These are phyloP conservation scores for Ganaspis sp. DNA, from an alignment of 1,140 invertebrate genomes.

Conservation along the genomic window DNA sequence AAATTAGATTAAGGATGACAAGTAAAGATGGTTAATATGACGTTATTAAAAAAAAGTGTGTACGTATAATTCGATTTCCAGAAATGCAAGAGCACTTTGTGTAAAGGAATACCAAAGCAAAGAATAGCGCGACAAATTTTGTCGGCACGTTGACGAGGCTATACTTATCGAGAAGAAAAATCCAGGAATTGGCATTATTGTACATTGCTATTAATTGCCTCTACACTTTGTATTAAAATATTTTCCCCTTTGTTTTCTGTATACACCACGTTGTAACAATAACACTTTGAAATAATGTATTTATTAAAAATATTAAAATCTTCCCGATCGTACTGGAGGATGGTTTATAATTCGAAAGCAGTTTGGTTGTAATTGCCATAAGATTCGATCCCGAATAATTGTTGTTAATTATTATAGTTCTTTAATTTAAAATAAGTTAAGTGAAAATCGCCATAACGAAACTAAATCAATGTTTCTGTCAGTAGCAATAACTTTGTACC, in stretches of 20 bases:
- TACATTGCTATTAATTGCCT: slow-evolving; percentile 43
- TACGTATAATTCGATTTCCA: slow-evolving; percentile 69
- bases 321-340: neutral
- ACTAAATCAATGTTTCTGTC: neutral
- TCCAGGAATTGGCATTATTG: slow-evolving; percentile 52
- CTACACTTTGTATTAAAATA: slow-evolving; percentile 42
- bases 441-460: neutral
- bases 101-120: slow-evolving; percentile 75
- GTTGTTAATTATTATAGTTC: slow-evolving; percentile 14
- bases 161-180: slow-evolving; percentile 48
- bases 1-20: slow-evolving; percentile 52
- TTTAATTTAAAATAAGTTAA: neutral
- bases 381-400: neutral
- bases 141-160: slow-evolving; percentile 70
- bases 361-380: neutral
- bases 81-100: slow-evolving; percentile 72
- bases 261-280: neutral
- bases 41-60: neutral
- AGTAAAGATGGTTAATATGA: neutral
- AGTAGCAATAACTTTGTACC: slow-evolving; percentile 23
- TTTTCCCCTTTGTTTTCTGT: neutral
- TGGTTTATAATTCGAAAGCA: neutral
- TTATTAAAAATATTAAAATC: slow-evolving; percentile 22
- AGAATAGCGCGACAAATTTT: slow-evolving; percentile 70
- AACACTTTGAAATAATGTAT: neutral